These are phyloP conservation scores for Bubalus kerabau DNA, from an alignment of 2,113 vertebrate genomes.

Conservation along the genomic window DNA sequence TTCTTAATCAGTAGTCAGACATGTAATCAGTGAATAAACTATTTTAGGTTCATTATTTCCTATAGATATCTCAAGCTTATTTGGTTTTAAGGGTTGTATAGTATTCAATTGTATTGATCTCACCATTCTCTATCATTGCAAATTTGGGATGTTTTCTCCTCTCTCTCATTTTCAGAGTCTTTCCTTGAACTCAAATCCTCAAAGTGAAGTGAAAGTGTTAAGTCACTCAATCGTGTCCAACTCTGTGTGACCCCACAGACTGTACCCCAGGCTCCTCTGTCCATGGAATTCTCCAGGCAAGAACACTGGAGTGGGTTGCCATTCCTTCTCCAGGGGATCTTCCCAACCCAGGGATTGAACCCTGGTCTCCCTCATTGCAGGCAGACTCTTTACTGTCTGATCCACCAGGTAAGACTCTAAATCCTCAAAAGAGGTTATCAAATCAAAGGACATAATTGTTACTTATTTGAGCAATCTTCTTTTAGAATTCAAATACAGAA, in stretches of 20 bases:
- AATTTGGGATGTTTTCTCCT: not conserved
- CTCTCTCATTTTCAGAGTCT: not conserved
- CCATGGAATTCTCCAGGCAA: not conserved
- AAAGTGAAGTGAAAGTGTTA: not conserved
- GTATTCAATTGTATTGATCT: not conserved
- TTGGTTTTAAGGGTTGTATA: not conserved
- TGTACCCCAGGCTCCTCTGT: not conserved
- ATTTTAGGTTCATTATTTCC: not conserved
- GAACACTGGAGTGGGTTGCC: not conserved
- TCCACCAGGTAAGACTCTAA: not conserved
- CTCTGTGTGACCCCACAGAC: not conserved
- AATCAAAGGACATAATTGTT: not conserved
- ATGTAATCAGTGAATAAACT: not conserved
- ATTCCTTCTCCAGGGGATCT: not conserved
- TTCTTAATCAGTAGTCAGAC: not conserved
- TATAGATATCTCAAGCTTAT: not conserved
- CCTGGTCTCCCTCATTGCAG: not conserved
- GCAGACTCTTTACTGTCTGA: not conserved
- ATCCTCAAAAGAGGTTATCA: constrained; percentile 20
- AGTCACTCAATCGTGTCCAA: not conserved
- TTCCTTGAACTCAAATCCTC: not conserved
- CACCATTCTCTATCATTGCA: not conserved
- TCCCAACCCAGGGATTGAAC: not conserved
- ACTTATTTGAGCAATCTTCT: not conserved
- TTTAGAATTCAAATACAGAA: not conserved